phyloP scores from a whole-genome alignment of 2,113 vertebrate species.

The Axis porcinus region DNA sequence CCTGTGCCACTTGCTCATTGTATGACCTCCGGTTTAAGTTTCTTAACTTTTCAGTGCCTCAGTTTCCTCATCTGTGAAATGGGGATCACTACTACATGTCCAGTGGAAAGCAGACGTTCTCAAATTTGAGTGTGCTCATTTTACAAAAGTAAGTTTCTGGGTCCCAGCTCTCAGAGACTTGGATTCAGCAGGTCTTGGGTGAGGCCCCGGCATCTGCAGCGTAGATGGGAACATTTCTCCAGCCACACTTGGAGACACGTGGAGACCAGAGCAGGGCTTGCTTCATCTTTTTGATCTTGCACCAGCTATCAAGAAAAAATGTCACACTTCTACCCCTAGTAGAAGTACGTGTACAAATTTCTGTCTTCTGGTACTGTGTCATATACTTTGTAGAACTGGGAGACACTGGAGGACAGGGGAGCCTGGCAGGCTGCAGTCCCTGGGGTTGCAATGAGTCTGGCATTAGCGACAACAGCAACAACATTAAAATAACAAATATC shows the following conservation, averaged over 20 bases:
- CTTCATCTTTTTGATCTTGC: background rate
- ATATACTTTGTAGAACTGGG: background rate
- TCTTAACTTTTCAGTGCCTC: background rate
- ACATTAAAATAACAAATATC: background rate
- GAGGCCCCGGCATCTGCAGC: background rate
- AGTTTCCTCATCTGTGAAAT: background rate
- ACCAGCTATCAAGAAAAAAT: background rate
- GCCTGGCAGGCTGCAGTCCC: background rate
- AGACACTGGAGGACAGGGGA: background rate
- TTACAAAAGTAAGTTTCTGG: background rate
- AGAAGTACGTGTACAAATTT: background rate
- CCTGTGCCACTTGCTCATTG: background rate
- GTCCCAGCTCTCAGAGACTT: background rate
- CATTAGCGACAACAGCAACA: background rate
- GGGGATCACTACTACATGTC: background rate
- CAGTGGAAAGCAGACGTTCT: background rate
- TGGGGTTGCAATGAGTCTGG: background rate
- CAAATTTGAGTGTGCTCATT: background rate
- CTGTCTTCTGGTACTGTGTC: background rate
- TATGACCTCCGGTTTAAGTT: background rate
- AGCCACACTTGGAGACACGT: background rate
- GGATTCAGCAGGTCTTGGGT: background rate
- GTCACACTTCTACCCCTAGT: background rate
- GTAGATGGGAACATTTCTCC: background rate
- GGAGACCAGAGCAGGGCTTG: background rate